Percentiles rank a stretch among this genome's conserved stretches.
Evolutionary conservation across 2,888 invertebrate species (phyloP).

Genomic region (Drosophila subsilvestris): DNA sequence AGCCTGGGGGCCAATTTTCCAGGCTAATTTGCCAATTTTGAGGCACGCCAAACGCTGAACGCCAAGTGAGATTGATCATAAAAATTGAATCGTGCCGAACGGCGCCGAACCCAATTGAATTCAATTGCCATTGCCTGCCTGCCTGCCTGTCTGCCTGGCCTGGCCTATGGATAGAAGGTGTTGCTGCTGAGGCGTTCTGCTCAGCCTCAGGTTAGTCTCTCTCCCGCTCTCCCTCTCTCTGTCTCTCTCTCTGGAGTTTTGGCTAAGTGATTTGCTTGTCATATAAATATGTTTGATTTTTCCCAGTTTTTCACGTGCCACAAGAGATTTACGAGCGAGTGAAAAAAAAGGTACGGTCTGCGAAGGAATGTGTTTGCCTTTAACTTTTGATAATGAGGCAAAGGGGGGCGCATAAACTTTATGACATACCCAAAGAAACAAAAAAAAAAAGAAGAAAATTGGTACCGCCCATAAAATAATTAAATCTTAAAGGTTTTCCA

Average conservation of each 20-base stretch:
- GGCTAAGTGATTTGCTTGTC: slow-evolving; percentile 72
- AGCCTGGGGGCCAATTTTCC: slow-evolving; percentile 59
- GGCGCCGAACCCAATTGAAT: slow-evolving; percentile 67
- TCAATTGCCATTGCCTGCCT: slow-evolving; percentile 52
- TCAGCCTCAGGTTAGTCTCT: slow-evolving; percentile 13
- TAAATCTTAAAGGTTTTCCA: slow-evolving; percentile 48
- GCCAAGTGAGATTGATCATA: slow-evolving; percentile 72
- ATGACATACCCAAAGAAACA: slow-evolving; percentile 30
- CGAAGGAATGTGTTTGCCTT: slow-evolving; percentile 27
- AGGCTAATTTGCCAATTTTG: slow-evolving; percentile 71
- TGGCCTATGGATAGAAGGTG: slow-evolving; percentile 59
- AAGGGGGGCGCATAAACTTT: slow-evolving; percentile 26
- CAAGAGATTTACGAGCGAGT: slow-evolving; percentile 59
- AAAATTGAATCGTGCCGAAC: slow-evolving; percentile 71
- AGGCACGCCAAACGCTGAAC: slow-evolving; percentile 53
- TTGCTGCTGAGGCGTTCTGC: slow-evolving; percentile 42
- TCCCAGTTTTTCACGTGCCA: slow-evolving; percentile 15
- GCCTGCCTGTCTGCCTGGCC: not conserved
- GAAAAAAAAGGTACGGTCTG: slow-evolving; percentile 4
- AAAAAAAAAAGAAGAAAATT: not conserved
- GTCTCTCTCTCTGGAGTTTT: slow-evolving; percentile 29
- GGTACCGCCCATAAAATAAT: slow-evolving; percentile 62
- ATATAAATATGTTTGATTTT: slow-evolving; percentile 75
- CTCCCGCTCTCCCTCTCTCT: slow-evolving; percentile 21
- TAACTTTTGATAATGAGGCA: slow-evolving; percentile 38